A percentile compares a stretch with the other conserved stretches of the same genome.
phyloP scores from a whole-genome alignment of 2,888 invertebrate species.

The Yponomeuta malinellus region DNA sequence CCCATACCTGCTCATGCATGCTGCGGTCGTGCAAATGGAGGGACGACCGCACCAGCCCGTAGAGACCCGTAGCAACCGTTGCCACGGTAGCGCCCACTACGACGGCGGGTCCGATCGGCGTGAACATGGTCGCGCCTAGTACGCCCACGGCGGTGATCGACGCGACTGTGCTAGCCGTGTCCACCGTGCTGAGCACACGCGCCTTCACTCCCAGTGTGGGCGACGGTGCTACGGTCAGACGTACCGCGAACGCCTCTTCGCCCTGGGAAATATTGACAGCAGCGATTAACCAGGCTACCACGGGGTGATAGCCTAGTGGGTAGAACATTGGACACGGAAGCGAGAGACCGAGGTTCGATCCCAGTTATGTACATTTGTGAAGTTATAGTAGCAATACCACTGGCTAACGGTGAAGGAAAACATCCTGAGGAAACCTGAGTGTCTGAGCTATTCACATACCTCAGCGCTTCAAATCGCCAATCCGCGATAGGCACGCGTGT shows the following conservation, averaged over 20 bases:
- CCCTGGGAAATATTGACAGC: constrained; percentile 33
- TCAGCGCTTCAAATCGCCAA: too few relatives aligned
- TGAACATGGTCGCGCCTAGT: constrained; percentile 66
- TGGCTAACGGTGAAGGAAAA: too few relatives aligned
- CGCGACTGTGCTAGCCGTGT: constrained; percentile 50
- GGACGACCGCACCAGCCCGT: constrained; percentile 69
- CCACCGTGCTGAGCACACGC: constrained; percentile 54
- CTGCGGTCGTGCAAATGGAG: constrained; percentile 63
- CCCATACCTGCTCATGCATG: constrained; percentile 67
- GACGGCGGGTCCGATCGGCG: constrained; percentile 67
- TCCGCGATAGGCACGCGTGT: too few relatives aligned
- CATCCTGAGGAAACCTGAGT: too few relatives aligned
- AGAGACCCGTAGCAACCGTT: constrained; percentile 64
- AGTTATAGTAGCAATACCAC: too few relatives aligned
- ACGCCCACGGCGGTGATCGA: constrained; percentile 63
- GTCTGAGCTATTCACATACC: too few relatives aligned
- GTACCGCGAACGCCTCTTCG: constrained; percentile 51
- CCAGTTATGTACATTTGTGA: too few relatives aligned
- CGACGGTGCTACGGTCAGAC: constrained; percentile 55
- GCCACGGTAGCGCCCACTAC: constrained; percentile 64
- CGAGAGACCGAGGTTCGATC: too few relatives aligned
- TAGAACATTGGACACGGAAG: too few relatives aligned
- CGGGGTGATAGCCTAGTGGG: too few relatives aligned
- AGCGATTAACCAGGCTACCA: neutral
- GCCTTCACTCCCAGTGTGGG: constrained; percentile 56